Evolutionary conservation across 2,888 invertebrate species (phyloP).

Genomic region (Ochropacha duplaris): DNA sequence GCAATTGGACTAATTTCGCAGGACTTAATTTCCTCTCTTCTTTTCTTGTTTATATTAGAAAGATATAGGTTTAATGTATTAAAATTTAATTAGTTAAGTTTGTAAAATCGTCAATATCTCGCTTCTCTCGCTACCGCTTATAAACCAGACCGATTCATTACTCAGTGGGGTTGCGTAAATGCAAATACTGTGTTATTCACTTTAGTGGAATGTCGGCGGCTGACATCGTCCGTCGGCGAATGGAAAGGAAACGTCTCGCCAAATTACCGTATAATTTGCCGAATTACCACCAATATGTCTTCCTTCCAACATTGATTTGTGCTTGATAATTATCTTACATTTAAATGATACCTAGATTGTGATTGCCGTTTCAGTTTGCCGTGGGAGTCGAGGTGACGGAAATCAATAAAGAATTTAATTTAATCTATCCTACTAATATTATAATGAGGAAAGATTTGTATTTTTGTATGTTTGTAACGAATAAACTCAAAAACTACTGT

Average conservation of each 20-base stretch:
- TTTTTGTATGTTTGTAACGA: no score
- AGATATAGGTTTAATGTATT: no score
- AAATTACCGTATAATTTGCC: constrained; percentile 11
- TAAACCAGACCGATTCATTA: background rate
- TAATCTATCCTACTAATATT: no score
- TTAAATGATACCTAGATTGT: background rate
- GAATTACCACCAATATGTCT: constrained; percentile 18
- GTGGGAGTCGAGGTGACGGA: background rate
- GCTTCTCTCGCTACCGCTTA: background rate
- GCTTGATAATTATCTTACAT: background rate
- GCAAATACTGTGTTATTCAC: constrained; percentile 44
- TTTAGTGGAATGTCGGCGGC: constrained; percentile 35
- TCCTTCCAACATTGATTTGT: background rate
- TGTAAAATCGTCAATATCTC: background rate
- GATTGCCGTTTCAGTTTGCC: background rate
- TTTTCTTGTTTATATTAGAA: no score
- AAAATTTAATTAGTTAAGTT: no score
- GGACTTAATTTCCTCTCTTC: no score
- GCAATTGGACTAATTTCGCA: no score
- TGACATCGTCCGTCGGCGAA: constrained; percentile 11
- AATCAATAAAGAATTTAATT: background rate
- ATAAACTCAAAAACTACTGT: no score
- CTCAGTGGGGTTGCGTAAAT: constrained; percentile 25
- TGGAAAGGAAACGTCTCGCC: constrained; percentile 28
- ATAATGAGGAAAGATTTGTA: no score